A percentile compares a stretch with the other conserved stretches of the same genome.
Conservation (phyloP, 1,140 invertebrate genomes). For the Drosophila biarmipes region DNA sequence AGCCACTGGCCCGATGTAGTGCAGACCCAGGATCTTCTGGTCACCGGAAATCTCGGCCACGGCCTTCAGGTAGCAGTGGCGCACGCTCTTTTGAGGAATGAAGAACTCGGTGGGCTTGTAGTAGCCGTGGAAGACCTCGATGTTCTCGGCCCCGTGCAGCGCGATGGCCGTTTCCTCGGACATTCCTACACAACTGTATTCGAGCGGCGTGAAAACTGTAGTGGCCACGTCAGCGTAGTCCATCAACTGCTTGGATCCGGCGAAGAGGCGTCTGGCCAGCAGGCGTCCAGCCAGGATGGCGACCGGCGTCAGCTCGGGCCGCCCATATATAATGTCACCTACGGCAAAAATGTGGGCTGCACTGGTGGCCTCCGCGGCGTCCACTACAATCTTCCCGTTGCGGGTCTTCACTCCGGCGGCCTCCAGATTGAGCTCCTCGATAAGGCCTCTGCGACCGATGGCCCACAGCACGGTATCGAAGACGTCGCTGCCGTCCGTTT, state of each 20-base stretch:
- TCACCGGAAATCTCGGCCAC: slow-evolving; percentile 88
- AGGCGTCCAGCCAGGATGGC: slow-evolving; percentile 97
- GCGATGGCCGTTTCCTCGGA: slow-evolving; percentile 94
- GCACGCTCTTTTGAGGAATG: slow-evolving; percentile 92
- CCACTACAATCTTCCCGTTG: slow-evolving; percentile 88
- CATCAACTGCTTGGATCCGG: slow-evolving; percentile 87
- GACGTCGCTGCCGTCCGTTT: slow-evolving; percentile 87
- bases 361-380: slow-evolving; percentile 92
- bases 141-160: slow-evolving; percentile 87
- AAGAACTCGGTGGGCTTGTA: slow-evolving; percentile 98
- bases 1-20: slow-evolving; percentile 97
- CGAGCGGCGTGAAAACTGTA: slow-evolving; percentile 98
- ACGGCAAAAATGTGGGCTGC: slow-evolving; percentile 95
- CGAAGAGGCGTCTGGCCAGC: slow-evolving; percentile 91
- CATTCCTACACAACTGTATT: slow-evolving; percentile 97
- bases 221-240: slow-evolving; percentile 98
- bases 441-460: slow-evolving; percentile 90
- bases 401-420: slow-evolving; percentile 88
- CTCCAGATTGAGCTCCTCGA: slow-evolving; percentile 88
- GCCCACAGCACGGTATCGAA: slow-evolving; percentile 95
- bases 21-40: slow-evolving; percentile 95
- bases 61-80: slow-evolving; percentile 92
- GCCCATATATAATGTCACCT: slow-evolving; percentile 95
- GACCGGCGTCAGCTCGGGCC: slow-evolving; percentile 97
- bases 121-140: slow-evolving; percentile 96